Percentiles rank a stretch among this genome's conserved stretches.
Evolutionary conservation across 2,888 invertebrate genomes (phyloP).

Genomic region (Trissoscelio sp.): DNA sequence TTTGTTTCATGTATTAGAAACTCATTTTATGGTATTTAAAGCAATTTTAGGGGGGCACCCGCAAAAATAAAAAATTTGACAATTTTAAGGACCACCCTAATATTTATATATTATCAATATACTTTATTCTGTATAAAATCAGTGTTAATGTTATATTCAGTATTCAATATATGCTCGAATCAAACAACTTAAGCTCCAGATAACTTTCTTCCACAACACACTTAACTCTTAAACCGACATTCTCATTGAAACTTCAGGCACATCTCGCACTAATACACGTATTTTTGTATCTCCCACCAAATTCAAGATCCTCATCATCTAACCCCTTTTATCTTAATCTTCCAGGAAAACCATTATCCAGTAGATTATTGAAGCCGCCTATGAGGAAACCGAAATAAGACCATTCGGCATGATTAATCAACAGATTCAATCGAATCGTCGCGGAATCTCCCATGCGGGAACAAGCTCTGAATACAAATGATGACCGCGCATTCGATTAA

Average conservation of each 20-base stretch:
- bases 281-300: not conserved
- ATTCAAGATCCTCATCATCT: not conserved
- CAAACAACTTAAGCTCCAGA: too few relatives aligned
- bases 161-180: too few relatives aligned
- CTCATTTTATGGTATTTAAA: too few relatives aligned
- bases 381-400: not conserved
- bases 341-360: constrained; percentile 14
- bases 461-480: constrained; percentile 49
- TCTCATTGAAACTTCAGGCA: not conserved
- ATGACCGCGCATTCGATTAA: constrained; percentile 18
- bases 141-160: too few relatives aligned
- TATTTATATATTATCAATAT: too few relatives aligned
- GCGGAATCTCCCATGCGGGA: constrained; percentile 12
- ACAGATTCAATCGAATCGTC: not conserved
- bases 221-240: not conserved
- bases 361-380: constrained; percentile 7
- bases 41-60: too few relatives aligned
- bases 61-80: too few relatives aligned
- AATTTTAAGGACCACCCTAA: too few relatives aligned
- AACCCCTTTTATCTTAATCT: constrained; percentile 25
- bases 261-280: not conserved
- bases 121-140: too few relatives aligned
- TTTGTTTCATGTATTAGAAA: too few relatives aligned
- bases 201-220: too few relatives aligned
- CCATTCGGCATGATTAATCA: constrained; percentile 39